Evolutionary conservation across 2,797 vertebrate genomes (phyloP), one percentile per base, ranked within the genome.

Genomic region (Mormyrops attenuatus): DNA sequence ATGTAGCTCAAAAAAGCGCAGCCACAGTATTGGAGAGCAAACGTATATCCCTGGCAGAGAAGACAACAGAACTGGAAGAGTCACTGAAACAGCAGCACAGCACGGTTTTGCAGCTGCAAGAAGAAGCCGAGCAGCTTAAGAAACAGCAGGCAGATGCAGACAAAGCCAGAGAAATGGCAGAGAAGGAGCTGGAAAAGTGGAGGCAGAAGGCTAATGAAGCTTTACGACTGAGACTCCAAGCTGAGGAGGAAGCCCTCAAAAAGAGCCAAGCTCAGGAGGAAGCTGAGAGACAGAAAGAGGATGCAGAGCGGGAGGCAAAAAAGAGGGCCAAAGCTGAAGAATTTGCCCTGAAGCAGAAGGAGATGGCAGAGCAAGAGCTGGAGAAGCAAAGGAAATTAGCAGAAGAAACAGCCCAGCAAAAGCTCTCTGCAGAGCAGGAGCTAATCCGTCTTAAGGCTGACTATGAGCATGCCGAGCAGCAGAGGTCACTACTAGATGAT

Each of bases 121-220:
- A 97, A 93, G 98, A 99, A 92, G 97, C 98, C 0, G 97, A 97
- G 11, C 94, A 93, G 7, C 96, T 97, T 22, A 95, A 96, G 85
- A 96, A 89, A 92, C 97, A 97, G 91, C 97, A 99, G 91, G 95
- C 96, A 0, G 97, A 98, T 57, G 98, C 98, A 0, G 95, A 97
- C 92, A 96, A 20, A 2, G 97, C 96, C 0, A 95, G 97, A 2
- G 97, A 97, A 87, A 95, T 97, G 57, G 97, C 98, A 0, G 98
- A 99, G 92, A 96, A 95, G 41, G 97, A 99, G 94, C 95, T 99
- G 87, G 98, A 99, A 91, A 96, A 89, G n/a, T 99, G 98, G 98
- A 96, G 96, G 91, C 98, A 98, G 89, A 99, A 99, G 92, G 98
- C 98, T 92, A 98, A 99, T 0, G 98, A 99, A 93, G 98, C 98